Percentiles rank a stretch among this genome's conserved stretches.
Conservation (phyloP, 2,888 invertebrate species). For the Drosophila nigricruria region DNA sequence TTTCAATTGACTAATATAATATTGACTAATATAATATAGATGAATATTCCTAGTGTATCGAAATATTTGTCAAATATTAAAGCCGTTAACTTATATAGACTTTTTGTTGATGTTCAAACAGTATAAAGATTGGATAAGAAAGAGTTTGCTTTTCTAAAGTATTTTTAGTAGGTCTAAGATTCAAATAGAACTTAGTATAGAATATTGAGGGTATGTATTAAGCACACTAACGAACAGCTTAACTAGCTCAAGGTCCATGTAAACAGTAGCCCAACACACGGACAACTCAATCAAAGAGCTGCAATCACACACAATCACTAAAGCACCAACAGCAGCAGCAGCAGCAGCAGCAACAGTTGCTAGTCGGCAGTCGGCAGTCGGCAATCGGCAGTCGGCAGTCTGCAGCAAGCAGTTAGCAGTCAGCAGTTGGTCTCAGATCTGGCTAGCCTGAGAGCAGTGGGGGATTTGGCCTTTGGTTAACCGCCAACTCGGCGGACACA, state of each 20-base stretch:
- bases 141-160: too few relatives aligned
- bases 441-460: constrained; percentile 10
- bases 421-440: constrained; percentile 45
- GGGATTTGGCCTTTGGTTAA: constrained; percentile 55
- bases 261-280: constrained; percentile 66
- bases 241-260: constrained; percentile 40
- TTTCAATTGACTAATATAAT: too few relatives aligned
- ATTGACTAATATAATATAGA: too few relatives aligned
- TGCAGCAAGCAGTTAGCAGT: constrained; percentile 3
- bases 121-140: too few relatives aligned
- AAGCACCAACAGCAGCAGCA: constrained; percentile 17
- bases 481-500: constrained; percentile 69
- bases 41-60: too few relatives aligned
- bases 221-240: neutral
- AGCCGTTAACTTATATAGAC: too few relatives aligned
- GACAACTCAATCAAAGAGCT: constrained; percentile 72
- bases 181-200: too few relatives aligned
- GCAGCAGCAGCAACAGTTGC: too few relatives aligned
- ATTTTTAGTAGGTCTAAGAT: too few relatives aligned
- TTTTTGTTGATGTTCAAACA: too few relatives aligned
- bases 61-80: too few relatives aligned
- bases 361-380: constrained; percentile 1
- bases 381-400: neutral
- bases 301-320: constrained; percentile 61
- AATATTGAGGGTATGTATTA: neutral